Base-by-base conservation (phyloP, 2,888 invertebrate genomes). In the Leucania comma region DNA sequence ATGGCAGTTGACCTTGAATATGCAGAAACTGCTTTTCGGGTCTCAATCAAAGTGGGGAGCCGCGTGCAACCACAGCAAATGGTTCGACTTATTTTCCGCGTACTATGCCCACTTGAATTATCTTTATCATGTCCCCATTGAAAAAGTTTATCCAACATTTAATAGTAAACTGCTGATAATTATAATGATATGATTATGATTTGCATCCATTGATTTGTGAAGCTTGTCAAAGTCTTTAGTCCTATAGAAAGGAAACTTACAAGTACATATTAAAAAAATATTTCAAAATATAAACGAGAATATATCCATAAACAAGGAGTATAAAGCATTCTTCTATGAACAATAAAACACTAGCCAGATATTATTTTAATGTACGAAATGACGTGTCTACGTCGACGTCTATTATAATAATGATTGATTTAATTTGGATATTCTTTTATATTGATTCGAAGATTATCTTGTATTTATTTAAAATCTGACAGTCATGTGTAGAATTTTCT, bases 391-490 rank as follows among this genome's bases (percentile, higher is more conserved):
- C n/a, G n/a, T n/a, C n/a, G n/a, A n/a, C n/a, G n/a, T 50, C 3
- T 48, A n/a, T 32, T 50, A 29, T 38, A 9, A 26, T 42, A 24
- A 75, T 74, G 46, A 74, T 75, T 38, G 10, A 60, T 68, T 20
- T 26, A 20, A 42, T 54, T 56, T n/a, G 42, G 12, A 58, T 46
- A n/a, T 48, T 38, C 0, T 68, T 35, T 53, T 22, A 46, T 17
- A 38, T 54, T 46, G 9, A 50, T 56, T 60, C 6, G 32, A 60
- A n/a, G 14, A 77, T 77, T 35, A 26, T 56, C 26, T 20, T 29
- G 46, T 75, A 32, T 6, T 50, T 5, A 56, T 59, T 48, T 32
- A 22, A 54, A 29, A 68, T 42, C 10, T 29, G n/a, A 38, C 60
- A 51, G 14, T 29, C 24, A 42, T 17, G 42, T 51, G 1, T 72